Evolutionary conservation across 2,797 vertebrate genomes (phyloP).

Genomic region (Myiotriccus ornatus): DNA sequence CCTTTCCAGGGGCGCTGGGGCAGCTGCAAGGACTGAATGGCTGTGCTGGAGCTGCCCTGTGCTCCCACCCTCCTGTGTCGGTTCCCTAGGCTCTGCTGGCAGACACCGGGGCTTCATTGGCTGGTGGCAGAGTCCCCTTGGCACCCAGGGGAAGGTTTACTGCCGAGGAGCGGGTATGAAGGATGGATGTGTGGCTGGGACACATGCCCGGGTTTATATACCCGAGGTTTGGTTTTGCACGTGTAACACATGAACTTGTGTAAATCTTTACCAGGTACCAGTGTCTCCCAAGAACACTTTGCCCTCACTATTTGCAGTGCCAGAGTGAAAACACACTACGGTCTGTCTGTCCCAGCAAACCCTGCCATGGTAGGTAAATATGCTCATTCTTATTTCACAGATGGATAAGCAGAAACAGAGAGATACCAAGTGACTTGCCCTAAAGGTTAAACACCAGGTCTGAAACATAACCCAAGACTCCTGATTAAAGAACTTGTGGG

Average conservation of each 20-base stretch:
- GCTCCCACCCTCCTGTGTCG: neutral
- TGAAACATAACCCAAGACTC: slow-evolving; percentile 11
- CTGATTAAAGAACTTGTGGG: neutral
- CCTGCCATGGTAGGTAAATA: slow-evolving; percentile 36
- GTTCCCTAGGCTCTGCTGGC: neutral
- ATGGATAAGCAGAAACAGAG: slow-evolving; percentile 59
- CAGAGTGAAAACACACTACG: neutral
- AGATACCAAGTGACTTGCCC: slow-evolving; percentile 47
- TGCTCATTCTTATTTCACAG: slow-evolving; percentile 57
- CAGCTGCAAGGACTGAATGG: neutral
- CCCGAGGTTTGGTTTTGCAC: fast-evolving
- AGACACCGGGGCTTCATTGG: neutral
- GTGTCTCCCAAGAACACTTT: slow-evolving; percentile 8
- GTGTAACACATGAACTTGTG: neutral
- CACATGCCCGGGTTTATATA: neutral
- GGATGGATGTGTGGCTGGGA: neutral
- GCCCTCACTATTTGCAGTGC: neutral
- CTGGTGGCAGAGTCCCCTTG: neutral
- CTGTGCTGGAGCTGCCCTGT: neutral
- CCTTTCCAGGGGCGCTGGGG: neutral
- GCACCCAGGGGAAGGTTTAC: neutral
- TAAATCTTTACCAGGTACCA: neutral
- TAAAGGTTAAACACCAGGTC: slow-evolving; percentile 54
- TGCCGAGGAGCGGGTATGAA: fast-evolving
- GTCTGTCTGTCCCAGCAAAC: neutral